Percentiles rank a stretch among this genome's conserved stretches.
Evolutionary conservation across 2,113 vertebrate species (phyloP).

Genomic region (Mastomys natalensis): DNA sequence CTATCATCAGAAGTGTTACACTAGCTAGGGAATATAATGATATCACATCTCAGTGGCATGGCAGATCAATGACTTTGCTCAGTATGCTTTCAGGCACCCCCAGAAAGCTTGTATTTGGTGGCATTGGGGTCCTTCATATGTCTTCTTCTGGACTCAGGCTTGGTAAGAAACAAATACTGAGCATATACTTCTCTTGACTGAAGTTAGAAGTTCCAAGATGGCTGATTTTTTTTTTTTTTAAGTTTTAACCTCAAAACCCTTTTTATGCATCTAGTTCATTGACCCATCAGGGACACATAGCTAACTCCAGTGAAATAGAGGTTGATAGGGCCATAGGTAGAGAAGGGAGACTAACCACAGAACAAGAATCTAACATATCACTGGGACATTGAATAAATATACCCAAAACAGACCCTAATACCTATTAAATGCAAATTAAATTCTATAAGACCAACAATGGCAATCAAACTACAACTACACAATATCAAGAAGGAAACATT

Average conservation of each 20-base stretch:
- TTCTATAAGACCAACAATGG: conserved; percentile 17
- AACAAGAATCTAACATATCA: background rate
- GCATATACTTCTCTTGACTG: background rate
- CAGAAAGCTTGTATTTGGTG: background rate
- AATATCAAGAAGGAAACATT: background rate
- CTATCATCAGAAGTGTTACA: background rate
- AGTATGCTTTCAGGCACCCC: background rate
- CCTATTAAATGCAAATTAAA: conserved; percentile 48
- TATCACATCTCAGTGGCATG: background rate
- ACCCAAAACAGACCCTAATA: background rate
- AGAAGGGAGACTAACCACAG: background rate
- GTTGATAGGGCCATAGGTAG: background rate
- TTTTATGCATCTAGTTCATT: background rate
- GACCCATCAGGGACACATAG: background rate
- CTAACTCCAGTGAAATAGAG: background rate
- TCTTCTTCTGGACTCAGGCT: background rate
- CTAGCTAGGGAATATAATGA: background rate
- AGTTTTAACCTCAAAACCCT: background rate
- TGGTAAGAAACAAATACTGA: background rate
- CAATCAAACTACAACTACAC: background rate
- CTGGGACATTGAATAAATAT: conserved; percentile 26
- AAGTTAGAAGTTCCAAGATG: conserved; percentile 27
- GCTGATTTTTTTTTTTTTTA: background rate
- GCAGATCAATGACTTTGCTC: background rate
- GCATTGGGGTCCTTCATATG: background rate